Conservation (phyloP, 2,888 invertebrate species). For the Axea sp. region DNA sequence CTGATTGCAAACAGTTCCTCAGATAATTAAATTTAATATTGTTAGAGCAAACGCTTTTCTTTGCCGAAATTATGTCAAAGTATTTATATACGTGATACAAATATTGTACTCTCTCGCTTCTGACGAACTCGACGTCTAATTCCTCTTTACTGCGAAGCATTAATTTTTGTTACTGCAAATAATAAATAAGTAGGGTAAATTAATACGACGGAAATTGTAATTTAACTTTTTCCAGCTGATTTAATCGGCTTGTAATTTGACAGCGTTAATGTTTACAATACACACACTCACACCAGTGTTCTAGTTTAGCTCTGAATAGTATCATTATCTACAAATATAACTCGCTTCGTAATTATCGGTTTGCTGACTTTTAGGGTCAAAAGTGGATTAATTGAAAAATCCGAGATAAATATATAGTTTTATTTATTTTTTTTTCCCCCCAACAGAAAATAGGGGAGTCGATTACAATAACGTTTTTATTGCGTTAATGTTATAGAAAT, state of each 20-base stretch:
- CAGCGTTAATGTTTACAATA: constrained; percentile 47
- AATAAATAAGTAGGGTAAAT: constrained; percentile 12
- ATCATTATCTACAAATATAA: constrained; percentile 58
- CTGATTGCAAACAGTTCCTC: not conserved
- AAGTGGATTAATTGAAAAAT: constrained; percentile 54
- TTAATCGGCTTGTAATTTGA: constrained; percentile 51
- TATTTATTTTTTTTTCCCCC: no score
- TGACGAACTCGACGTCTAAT: no score
- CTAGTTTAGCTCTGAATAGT: constrained; percentile 54
- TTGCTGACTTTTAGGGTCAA: constrained; percentile 58
- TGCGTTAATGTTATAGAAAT: not conserved
- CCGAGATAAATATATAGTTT: constrained; percentile 27
- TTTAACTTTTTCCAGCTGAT: constrained; percentile 42
- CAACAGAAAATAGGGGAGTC: not conserved
- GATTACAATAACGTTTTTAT: constrained; percentile 1
- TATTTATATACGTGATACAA: no score
- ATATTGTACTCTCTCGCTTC: no score
- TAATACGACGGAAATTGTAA: constrained; percentile 23
- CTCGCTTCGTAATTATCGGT: constrained; percentile 57
- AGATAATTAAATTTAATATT: not conserved
- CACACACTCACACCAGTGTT: constrained; percentile 33
- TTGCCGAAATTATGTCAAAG: no score
- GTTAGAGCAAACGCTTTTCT: no score
- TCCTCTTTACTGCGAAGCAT: no score
- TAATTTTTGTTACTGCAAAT: constrained; percentile 21